Percentiles rank a stretch among this genome's conserved stretches.
phyloP scores from a whole-genome alignment of 2,888 invertebrate species.

The Cantharis flavilabris region DNA sequence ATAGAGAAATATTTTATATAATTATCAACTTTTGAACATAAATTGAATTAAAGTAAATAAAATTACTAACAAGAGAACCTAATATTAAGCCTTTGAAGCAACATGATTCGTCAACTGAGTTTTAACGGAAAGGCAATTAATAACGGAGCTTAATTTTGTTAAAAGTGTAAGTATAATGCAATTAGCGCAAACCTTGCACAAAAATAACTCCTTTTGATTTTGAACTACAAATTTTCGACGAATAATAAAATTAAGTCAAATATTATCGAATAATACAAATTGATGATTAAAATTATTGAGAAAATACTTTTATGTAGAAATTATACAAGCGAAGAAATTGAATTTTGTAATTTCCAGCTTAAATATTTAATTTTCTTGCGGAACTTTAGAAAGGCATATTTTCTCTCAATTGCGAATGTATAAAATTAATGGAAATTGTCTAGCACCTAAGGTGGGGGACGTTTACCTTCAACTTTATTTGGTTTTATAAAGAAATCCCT shows the following conservation, averaged over 20 bases:
- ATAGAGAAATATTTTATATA: neutral
- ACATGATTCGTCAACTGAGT: neutral
- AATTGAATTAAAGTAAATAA: neutral
- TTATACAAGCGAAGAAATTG: neutral
- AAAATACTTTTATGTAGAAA: neutral
- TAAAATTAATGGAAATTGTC: neutral
- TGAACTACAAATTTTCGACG: neutral
- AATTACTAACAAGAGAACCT: neutral
- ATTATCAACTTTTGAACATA: neutral
- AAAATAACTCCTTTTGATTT: neutral
- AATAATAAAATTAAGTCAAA: neutral
- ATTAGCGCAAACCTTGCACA: neutral
- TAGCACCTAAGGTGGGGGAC: neutral
- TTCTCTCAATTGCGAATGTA: neutral
- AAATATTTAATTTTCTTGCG: neutral
- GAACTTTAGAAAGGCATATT: neutral
- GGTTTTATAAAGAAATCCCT: neutral
- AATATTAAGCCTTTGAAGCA: neutral
- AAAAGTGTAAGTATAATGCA: neutral
- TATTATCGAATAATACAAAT: neutral
- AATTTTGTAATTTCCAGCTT: neutral
- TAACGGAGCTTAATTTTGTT: neutral
- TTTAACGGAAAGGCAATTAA: neutral
- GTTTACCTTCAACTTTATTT: neutral
- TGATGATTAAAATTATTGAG: neutral